phyloP scores from a whole-genome alignment of 2,888 invertebrate genomes.

The Apodemia mormo region DNA sequence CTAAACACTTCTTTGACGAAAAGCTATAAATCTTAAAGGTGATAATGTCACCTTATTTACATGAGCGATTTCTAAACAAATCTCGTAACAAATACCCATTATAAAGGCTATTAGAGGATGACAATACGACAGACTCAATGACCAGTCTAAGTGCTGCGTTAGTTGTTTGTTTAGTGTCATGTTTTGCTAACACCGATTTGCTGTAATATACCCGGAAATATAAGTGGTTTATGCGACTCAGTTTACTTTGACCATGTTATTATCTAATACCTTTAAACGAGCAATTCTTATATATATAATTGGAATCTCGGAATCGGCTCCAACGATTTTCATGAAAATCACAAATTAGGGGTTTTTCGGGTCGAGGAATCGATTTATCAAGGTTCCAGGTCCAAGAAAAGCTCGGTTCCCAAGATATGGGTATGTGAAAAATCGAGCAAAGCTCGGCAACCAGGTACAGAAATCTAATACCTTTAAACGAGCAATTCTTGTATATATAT shows the following conservation, averaged over 20 bases:
- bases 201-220: conserved; percentile 8
- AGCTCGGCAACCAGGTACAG: too few species aligned
- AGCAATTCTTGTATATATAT: too few species aligned
- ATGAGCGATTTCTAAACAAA: conserved; percentile 35
- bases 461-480: too few species aligned
- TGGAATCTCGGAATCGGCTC: too few species aligned
- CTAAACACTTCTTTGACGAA: not conserved
- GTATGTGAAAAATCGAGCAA: too few species aligned
- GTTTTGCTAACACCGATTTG: conserved; percentile 1
- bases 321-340: too few species aligned
- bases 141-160: not conserved
- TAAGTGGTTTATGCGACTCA: conserved; percentile 10
- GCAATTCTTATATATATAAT: too few species aligned
- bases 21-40: conserved; percentile 21
- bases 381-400: too few species aligned
- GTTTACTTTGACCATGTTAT: not conserved
- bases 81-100: conserved; percentile 37
- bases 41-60: conserved; percentile 32
- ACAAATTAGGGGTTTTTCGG: too few species aligned
- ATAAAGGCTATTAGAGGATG: conserved; percentile 1
- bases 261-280: too few species aligned
- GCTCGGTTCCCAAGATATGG: too few species aligned
- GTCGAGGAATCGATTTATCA: too few species aligned
- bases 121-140: conserved; percentile 10
- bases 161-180: conserved; percentile 1